Evolutionary conservation across 2,113 vertebrate species (phyloP).

Genomic region (Cardinalis cardinalis): DNA sequence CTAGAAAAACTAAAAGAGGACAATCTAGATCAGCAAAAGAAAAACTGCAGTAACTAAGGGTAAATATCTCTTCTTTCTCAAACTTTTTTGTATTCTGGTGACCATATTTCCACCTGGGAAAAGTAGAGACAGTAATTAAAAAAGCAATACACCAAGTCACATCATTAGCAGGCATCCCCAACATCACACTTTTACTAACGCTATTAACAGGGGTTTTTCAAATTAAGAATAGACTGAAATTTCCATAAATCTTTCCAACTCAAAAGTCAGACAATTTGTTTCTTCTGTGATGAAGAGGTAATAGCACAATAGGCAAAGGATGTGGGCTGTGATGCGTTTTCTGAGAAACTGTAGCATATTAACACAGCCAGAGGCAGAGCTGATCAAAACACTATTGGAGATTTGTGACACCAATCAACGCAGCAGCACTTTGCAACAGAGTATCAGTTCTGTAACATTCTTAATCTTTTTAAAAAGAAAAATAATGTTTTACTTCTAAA

Average conservation of each 20-base stretch:
- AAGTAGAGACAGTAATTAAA: neutral
- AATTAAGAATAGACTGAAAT: neutral
- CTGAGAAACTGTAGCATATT: neutral
- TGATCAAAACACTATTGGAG: neutral
- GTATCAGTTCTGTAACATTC: neutral
- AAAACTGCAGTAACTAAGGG: neutral
- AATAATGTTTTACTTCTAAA: neutral
- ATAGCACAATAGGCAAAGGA: neutral
- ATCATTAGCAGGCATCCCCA: neutral
- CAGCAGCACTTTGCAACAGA: neutral
- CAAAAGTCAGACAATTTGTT: neutral
- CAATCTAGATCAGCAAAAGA: neutral
- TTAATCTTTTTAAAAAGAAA: neutral
- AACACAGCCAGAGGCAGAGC: neutral
- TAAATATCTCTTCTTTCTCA: neutral
- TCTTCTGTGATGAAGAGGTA: neutral
- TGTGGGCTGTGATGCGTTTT: neutral
- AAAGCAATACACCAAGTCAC: neutral
- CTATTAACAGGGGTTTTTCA: fast-evolving
- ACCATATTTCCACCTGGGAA: neutral
- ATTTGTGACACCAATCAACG: neutral
- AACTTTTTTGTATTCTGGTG: neutral
- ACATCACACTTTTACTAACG: neutral
- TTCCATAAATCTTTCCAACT: neutral
- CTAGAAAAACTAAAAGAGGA: neutral